These are phyloP conservation scores for Rousettus madagascariensis DNA, from an alignment of 2,797 vertebrate species.

Conservation along the genomic window DNA sequence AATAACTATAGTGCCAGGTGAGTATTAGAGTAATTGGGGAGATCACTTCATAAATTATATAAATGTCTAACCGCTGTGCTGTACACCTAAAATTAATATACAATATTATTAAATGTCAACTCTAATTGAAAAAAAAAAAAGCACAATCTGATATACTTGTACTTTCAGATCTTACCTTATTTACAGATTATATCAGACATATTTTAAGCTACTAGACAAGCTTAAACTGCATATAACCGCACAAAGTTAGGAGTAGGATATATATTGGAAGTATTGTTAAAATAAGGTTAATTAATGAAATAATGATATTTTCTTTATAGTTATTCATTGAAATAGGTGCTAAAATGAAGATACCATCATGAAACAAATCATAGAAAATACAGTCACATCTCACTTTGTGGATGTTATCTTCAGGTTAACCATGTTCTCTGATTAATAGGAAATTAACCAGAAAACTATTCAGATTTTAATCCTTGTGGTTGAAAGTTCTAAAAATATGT, in stretches of 20 bases:
- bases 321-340: neutral
- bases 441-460: neutral
- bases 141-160: neutral
- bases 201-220: neutral
- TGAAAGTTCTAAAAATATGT: neutral
- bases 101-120: too few species aligned
- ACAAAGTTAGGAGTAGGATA: neutral
- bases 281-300: neutral
- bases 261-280: neutral
- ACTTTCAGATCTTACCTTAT: neutral
- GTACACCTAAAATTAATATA: too few species aligned
- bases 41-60: too few species aligned
- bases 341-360: neutral
- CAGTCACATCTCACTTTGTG: neutral
- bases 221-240: neutral
- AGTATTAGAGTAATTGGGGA: too few species aligned
- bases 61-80: too few species aligned
- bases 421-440: neutral
- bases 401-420: neutral
- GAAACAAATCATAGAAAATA: neutral
- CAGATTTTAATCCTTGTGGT: neutral
- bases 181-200: neutral
- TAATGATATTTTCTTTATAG: neutral
- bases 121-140: too few species aligned
- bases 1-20: too few species aligned